phyloP scores from a whole-genome alignment of 2,797 vertebrate genomes.

The Taenioides sp. region DNA sequence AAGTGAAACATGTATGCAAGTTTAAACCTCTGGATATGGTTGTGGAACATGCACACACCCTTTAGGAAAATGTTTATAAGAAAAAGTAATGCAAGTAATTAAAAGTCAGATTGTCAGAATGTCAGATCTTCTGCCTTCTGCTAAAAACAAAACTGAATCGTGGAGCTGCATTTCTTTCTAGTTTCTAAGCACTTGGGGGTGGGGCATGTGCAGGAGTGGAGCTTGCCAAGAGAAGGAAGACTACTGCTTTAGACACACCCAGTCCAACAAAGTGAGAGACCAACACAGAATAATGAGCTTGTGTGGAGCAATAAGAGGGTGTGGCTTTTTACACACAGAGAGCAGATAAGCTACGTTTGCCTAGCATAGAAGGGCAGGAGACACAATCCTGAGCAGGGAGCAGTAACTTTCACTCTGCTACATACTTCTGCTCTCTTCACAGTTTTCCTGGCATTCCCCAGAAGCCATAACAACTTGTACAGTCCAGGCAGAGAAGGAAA shows the following conservation, averaged over 20 bases:
- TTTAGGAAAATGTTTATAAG: not conserved
- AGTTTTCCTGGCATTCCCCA: slow-evolving; percentile 17
- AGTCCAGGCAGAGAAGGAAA: slow-evolving; percentile 23
- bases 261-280: slow-evolving; percentile 55
- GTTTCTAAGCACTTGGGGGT: slow-evolving; percentile 25
- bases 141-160: not conserved
- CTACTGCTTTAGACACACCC: slow-evolving; percentile 72
- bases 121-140: not conserved
- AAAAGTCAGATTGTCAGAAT: not conserved
- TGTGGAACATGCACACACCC: not conserved
- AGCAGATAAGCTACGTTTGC: slow-evolving; percentile 67
- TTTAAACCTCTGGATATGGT: not conserved
- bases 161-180: slow-evolving; percentile 26
- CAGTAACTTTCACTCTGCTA: slow-evolving; percentile 43
- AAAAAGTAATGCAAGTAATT: not conserved
- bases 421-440: slow-evolving; percentile 24
- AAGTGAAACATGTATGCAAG: slow-evolving; percentile 30
- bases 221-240: slow-evolving; percentile 47
- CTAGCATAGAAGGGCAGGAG: slow-evolving; percentile 51
- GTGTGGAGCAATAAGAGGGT: slow-evolving; percentile 76
- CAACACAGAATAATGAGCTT: slow-evolving; percentile 43
- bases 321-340: slow-evolving; percentile 63
- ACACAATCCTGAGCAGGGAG: slow-evolving; percentile 45
- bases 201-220: slow-evolving; percentile 32
- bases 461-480: slow-evolving; percentile 26